Evolutionary conservation across 2,888 invertebrate species (phyloP), one percentile per base, ranked within the genome.

Genomic region (Dioctria rufipes): DNA sequence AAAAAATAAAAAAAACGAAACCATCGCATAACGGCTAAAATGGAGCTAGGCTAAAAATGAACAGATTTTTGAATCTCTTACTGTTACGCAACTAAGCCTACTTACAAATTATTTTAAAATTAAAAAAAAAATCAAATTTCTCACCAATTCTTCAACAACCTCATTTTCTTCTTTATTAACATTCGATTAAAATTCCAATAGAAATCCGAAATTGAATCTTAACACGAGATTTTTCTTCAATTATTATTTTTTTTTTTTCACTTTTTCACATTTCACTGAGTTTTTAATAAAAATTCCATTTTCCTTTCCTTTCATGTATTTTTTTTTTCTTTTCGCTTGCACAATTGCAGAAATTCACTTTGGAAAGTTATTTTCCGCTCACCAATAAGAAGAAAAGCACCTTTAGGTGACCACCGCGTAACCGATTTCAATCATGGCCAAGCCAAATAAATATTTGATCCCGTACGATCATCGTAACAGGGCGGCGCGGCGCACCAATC

Each of bases 101-200:
- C 2, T 1, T 25, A 25, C 25, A 25, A 25, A 25, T 25, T 25
- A 25, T 25, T 1, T 25, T 25, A 25, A 25, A 25, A 25, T 1
- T 25, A 25, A 25, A 25, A 25, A 25, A 25, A 67, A 43, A 25
- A 25, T 25, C 25, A 25, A 58, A 39, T 42, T 40, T 60, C 73
- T 73, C 37, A 73, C 73, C 73, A 73, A 25, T 73, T 73, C 42
- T 73, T 73, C 13, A 73, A 51, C 5, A 73, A 51, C 13, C 73
- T 49, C 73, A 73, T 73, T 73, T 73, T 60, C n/a, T 13, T 60
- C 9, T 60, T 73, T 8, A 60, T 71, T 11, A 51, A 39, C 51
- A 37, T 71, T 37, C 71, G 46, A 39, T 49, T 71, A 51, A 73
- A 73, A 73, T 25, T 43, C 73, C 73, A 69, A 37, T 69, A 37